These are phyloP conservation scores for Hemiprocne comata DNA, from an alignment of 2,113 vertebrate species.

Conservation along the genomic window DNA sequence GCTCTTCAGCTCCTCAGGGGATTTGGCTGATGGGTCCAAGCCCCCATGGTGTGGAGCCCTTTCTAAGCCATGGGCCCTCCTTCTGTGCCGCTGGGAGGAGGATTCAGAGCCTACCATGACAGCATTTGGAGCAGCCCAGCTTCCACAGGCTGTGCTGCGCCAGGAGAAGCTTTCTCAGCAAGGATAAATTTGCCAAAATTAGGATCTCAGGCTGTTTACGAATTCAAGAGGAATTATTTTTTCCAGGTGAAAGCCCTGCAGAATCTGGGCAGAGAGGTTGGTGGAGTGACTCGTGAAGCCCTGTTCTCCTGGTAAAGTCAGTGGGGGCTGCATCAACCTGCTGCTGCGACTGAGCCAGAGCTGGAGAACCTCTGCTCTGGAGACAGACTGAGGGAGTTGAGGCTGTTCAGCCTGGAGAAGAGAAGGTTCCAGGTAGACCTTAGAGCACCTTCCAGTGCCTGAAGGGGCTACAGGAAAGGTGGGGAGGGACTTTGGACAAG, in stretches of 20 bases:
- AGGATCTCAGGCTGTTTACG: background rate
- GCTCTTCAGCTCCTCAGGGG: background rate
- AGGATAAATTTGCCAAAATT: background rate
- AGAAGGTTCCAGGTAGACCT: too few species aligned
- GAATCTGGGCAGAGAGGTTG: background rate
- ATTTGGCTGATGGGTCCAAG: background rate
- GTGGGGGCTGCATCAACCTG: background rate
- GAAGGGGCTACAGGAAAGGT: too few species aligned
- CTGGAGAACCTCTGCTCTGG: too few species aligned
- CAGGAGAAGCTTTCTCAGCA: background rate
- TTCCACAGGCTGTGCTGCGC: background rate
- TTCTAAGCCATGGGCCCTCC: rapidly evolving
- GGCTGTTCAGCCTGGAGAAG: too few species aligned
- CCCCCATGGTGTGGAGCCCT: rapidly evolving
- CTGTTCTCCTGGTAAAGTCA: background rate
- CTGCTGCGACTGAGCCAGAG: background rate
- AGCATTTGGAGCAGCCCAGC: background rate
- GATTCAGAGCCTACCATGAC: background rate
- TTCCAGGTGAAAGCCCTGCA: background rate
- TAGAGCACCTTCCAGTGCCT: too few species aligned
- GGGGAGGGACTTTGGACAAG: too few species aligned
- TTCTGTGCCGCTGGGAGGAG: background rate
- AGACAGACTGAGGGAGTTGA: too few species aligned
- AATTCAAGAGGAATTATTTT: background rate
- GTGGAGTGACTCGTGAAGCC: background rate